A percentile compares a stretch with the other conserved stretches of the same genome.
These are phyloP conservation scores for Camponotus floridanus DNA, from an alignment of 1,140 invertebrate genomes.

Conservation along the genomic window DNA sequence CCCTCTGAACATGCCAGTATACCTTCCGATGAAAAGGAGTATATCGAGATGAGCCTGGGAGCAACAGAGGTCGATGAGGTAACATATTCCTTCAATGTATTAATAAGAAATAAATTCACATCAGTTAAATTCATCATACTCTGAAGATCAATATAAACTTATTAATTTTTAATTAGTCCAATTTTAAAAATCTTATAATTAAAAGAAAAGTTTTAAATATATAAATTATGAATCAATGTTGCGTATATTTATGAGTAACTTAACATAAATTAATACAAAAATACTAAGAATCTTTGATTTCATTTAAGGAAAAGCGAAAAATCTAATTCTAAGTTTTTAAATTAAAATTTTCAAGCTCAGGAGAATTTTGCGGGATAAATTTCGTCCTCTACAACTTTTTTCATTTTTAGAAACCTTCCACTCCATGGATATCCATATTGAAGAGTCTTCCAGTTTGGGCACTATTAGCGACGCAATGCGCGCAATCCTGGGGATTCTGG, in stretches of 20 bases:
- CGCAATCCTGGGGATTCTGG: slow-evolving; percentile 97
- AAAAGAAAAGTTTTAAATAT: background rate
- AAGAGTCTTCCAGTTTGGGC: slow-evolving; percentile 94
- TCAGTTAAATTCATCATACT: background rate
- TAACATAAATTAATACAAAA: background rate
- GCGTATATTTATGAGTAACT: too few relatives aligned
- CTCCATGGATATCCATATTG: slow-evolving; percentile 93
- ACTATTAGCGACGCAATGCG: slow-evolving; percentile 92
- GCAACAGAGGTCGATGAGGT: slow-evolving; percentile 84
- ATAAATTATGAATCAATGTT: too few relatives aligned
- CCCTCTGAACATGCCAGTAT: slow-evolving; percentile 85
- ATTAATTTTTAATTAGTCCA: background rate
- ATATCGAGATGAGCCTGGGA: slow-evolving; percentile 86
- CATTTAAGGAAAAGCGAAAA: background rate
- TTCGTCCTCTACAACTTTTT: background rate
- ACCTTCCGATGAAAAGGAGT: slow-evolving; percentile 82
- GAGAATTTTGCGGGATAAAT: background rate
- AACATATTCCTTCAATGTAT: slow-evolving; percentile 37
- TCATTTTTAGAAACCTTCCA: slow-evolving; percentile 83
- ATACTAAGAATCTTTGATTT: background rate
- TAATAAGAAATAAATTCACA: background rate
- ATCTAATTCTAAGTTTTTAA: background rate
- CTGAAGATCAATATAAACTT: background rate
- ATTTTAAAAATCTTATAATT: background rate
- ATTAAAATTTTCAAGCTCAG: background rate